Percentiles rank a stretch among this genome's conserved stretches.
Conservation (phyloP, 2,113 vertebrate genomes). For the Dendropsophus ebraccatus region DNA sequence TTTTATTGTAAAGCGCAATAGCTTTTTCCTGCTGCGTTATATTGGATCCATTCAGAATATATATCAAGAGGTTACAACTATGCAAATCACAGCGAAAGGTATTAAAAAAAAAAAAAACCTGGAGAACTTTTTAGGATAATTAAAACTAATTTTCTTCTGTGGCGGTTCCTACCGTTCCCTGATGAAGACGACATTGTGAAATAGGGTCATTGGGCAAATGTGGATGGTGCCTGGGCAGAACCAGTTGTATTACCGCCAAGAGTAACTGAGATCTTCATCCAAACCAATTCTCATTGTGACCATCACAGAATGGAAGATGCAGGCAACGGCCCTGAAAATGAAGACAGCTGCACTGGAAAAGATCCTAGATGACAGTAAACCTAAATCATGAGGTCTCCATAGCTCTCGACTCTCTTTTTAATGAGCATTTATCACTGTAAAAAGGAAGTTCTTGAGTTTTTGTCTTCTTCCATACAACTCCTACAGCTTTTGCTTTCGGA, state of each 20-base stretch:
- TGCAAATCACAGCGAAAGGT: not conserved
- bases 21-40: conserved; percentile 9
- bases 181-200: not conserved
- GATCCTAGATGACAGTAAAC: not conserved
- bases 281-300: not conserved
- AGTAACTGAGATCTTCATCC: not conserved
- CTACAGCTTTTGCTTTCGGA: not conserved
- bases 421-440: not conserved
- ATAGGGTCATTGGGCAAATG: not conserved
- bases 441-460: not conserved
- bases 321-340: not conserved
- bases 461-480: not conserved
- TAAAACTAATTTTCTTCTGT: not conserved
- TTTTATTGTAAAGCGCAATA: not conserved
- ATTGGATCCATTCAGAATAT: not conserved
- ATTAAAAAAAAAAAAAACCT: not conserved
- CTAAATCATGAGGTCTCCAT: not conserved
- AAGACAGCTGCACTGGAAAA: not conserved
- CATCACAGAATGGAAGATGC: not conserved
- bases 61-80: not conserved
- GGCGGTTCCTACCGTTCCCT: not conserved
- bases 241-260: not conserved
- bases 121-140: not conserved
- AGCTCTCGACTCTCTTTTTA: not conserved
- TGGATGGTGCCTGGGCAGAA: not conserved